These are phyloP conservation scores for Octonoba sinensis DNA, from an alignment of 2,888 invertebrate genomes.

Conservation along the genomic window DNA sequence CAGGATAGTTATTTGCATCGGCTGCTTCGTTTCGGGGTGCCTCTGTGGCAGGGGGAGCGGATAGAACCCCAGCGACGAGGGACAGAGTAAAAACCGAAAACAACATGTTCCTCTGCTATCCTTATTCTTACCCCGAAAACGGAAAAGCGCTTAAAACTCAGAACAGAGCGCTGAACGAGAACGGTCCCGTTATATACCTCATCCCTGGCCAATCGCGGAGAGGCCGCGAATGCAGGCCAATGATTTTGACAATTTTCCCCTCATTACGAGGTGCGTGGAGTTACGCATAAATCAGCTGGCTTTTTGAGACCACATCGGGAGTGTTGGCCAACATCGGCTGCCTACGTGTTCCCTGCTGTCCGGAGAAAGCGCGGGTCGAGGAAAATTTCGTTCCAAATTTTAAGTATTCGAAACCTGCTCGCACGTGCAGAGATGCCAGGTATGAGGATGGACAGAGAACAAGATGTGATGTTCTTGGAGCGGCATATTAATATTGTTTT, in stretches of 20 bases:
- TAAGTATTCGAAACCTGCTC: slow-evolving; percentile 31
- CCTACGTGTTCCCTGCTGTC: too few relatives aligned
- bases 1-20: slow-evolving; percentile 23
- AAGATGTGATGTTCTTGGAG: not conserved
- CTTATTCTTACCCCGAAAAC: not conserved
- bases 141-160: slow-evolving; percentile 19
- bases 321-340: slow-evolving; percentile 30
- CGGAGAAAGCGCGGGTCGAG: too few relatives aligned
- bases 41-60: slow-evolving; percentile 35
- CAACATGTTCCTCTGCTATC: slow-evolving; percentile 26
- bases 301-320: slow-evolving; percentile 22
- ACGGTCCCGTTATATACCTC: slow-evolving; percentile 49
- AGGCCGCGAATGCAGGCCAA: slow-evolving; percentile 48
- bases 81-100: slow-evolving; percentile 21
- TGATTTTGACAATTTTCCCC: slow-evolving; percentile 37
- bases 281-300: slow-evolving; percentile 42
- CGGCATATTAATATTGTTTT: slow-evolving; percentile 22
- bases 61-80: slow-evolving; percentile 20
- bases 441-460: not conserved
- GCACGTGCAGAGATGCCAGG: slow-evolving; percentile 17
- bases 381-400: slow-evolving; percentile 28
- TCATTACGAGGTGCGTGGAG: slow-evolving; percentile 30
- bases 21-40: not conserved
- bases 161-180: slow-evolving; percentile 14
- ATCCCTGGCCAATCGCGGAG: slow-evolving; percentile 12